These are phyloP conservation scores for Manduca sexta DNA, from an alignment of 1,140 invertebrate species.

Conservation along the genomic window DNA sequence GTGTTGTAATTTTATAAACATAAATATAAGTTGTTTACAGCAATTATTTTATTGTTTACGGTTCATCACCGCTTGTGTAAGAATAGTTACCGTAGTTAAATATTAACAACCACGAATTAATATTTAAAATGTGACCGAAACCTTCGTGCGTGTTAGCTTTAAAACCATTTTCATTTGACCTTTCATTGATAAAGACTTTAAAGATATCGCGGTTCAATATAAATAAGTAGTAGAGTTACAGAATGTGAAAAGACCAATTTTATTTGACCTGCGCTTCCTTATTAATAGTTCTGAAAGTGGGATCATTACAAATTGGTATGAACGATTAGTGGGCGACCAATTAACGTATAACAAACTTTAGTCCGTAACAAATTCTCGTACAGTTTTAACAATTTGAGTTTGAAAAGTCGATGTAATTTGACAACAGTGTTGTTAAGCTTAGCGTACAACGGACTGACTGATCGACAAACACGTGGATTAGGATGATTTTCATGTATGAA, in stretches of 20 bases:
- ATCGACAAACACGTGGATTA: too few relatives aligned
- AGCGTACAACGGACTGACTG: conserved; percentile 21
- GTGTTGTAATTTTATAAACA: neutral
- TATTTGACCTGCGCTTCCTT: neutral
- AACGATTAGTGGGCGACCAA: conserved; percentile 46
- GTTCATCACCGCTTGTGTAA: conserved; percentile 49
- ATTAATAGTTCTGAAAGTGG: neutral
- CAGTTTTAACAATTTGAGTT: conserved; percentile 70
- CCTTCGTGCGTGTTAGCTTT: conserved; percentile 21
- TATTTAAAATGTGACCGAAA: conserved; percentile 53
- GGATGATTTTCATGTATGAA: too few relatives aligned
- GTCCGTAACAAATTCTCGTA: conserved; percentile 65
- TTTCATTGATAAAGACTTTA: neutral
- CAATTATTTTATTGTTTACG: conserved; percentile 61
- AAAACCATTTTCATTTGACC: conserved; percentile 19
- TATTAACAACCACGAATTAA: conserved; percentile 54
- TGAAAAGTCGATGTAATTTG: conserved; percentile 57
- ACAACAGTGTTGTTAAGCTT: conserved; percentile 33
- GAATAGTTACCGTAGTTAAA: conserved; percentile 53
- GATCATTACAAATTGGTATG: conserved; percentile 26
- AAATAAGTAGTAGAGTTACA: neutral
- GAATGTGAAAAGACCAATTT: conserved; percentile 1
- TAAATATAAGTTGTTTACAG: conserved; percentile 4
- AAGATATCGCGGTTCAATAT: neutral
- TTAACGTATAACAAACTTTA: conserved; percentile 66